Evolutionary conservation across 2,888 invertebrate genomes (phyloP), one percentile per base, ranked within the genome.

Genomic region (Phragmatobia fuliginosa): DNA sequence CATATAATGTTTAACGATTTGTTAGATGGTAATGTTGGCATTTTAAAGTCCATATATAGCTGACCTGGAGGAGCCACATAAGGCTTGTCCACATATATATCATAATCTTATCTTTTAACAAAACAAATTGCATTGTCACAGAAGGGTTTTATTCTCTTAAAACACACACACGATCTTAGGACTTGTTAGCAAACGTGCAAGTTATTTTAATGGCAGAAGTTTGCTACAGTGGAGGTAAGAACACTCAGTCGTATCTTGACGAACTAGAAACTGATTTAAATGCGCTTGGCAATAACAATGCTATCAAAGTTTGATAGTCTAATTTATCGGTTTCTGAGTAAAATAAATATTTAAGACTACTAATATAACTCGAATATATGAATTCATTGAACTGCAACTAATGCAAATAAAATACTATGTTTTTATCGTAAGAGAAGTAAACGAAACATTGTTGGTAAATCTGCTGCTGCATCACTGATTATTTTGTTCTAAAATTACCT

Each of bases 201-300:
- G 70, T 67, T 68, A 80, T 32, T 63, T 41, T 38, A 56, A 58
- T 38, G 28, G 41, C 16, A 66, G 18, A n/a, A 59, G 38, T 58
- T 52, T 49, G 32, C 25, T 25, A 56, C 10, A 56, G 14, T 16
- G 33, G 25, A 33, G 25, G 8, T 28, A 33, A 25, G 36, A 28
- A 31, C 31, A 33, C 11, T 65, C 14, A 31, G 56, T 21, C 16
- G 21, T n/a, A 66, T 66, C 58, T 59, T 38, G 38, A 58, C 31
- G 31, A 59, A 59, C 38, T 38, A n/a, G 38, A 66, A 66, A 32
- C 32, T 10, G 38, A 49, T 31, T 63, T 32, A 45, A 45, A 63
- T n/a, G 21, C 32, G 49, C 32, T 49, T 49, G 63, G 63, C 63
- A 63, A 63, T 63, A 63, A 63, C 63, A 63, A 49, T n/a, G 32